Base-by-base conservation (phyloP, 2,113 vertebrate species). In the Microtus oregoni region DNA sequence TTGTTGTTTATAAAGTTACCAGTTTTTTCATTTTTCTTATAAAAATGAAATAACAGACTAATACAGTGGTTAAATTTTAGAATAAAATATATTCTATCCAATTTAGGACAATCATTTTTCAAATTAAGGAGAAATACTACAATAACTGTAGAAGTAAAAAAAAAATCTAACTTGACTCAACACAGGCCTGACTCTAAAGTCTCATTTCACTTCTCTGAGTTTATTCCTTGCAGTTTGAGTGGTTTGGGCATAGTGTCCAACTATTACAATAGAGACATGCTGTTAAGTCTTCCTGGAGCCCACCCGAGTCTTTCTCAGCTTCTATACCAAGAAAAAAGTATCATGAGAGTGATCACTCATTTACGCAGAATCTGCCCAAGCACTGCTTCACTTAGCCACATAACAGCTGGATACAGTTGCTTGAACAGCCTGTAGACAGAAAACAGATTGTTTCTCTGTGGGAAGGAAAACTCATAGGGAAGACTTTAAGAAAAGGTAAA, bases 391-490 rank as follows among this genome's bases (percentile, higher is more conserved):
- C 28, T 89, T 38, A 86, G 65, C 24, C 73, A 92, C 52, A 67
- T 68, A 68, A 94, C 82, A 96, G 61, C 76, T 96, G 63, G 90
- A 94, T 91, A 14, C 7, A 92, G 77, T 68, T 96, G 47, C 92
- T 65, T 96, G 35, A 96, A 95, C 41, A 90, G 26, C 30, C 7
- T 83, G 38, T 65, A 91, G 44, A 58, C 4, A 94, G 47, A 92
- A 96, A 96, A 70, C 63, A 94, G 87, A 91, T 92, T 89, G 32
- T n/a, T 90, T 96, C 86, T 91, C 93, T 86, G 44, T 92, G 58
- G 58, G 76, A 96, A 87, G 35, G 22, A 96, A 97, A 95, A 50
- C 22, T n/a, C 50, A 90, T 3, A 88, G 28, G 70, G 79, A 24
- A 95, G 30, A 0, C 26, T 81, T 82, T 95, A 87, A 95, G 90